Conservation (phyloP, 92 coral and sea anemone genomes). For the Epizoanthus illoricatus region DNA sequence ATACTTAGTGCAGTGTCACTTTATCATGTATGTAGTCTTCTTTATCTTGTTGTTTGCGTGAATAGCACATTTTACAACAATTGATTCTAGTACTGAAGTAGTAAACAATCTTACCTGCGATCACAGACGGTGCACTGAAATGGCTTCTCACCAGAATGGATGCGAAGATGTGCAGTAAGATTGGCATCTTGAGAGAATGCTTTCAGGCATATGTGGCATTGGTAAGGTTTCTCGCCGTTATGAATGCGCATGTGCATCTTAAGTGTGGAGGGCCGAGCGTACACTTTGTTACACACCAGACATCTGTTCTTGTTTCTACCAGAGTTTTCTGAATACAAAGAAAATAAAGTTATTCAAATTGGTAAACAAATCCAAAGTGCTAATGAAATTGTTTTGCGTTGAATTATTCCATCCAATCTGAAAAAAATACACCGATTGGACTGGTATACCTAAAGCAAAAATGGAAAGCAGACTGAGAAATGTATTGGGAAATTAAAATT, state of each 20-base stretch:
- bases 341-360: no score
- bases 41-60: no score
- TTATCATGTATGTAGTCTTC: no score
- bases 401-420: no score
- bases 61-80: neutral
- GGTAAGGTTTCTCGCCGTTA: constrained; percentile 85
- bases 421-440: no score
- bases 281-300: constrained; percentile 66
- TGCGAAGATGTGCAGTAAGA: constrained; percentile 79
- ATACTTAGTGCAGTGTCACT: no score
- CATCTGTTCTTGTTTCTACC: constrained; percentile 55
- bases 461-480: no score
- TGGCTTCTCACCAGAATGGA: constrained; percentile 88
- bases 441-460: no score
- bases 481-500: no score
- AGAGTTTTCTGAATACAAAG: neutral
- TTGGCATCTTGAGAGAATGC: constrained; percentile 85
- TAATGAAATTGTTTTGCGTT: no score
- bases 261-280: constrained; percentile 85
- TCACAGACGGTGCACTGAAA: constrained; percentile 84
- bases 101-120: constrained; percentile 55
- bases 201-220: constrained; percentile 76
- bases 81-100: neutral
- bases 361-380: no score
- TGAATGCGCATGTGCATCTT: constrained; percentile 88